A percentile compares a stretch with the other conserved stretches of the same genome.
These are phyloP conservation scores for Phaethon lepturus DNA, from an alignment of 2,113 vertebrate genomes.

Conservation along the genomic window DNA sequence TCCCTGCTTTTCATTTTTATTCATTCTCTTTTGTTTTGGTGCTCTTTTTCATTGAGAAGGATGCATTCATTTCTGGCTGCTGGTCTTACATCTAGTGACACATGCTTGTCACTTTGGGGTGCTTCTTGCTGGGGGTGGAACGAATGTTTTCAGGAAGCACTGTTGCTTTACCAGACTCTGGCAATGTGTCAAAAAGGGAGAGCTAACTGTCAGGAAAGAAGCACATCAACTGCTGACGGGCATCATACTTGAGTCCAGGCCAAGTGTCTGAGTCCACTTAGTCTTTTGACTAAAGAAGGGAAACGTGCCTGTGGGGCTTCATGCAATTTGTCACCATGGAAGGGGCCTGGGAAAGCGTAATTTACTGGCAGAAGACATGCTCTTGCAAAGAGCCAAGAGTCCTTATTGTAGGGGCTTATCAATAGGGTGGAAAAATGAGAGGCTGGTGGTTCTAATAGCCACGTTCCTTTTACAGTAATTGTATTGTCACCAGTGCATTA, in stretches of 20 bases:
- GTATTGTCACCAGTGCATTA: background rate
- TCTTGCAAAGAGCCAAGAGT: background rate
- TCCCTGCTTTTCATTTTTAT: background rate
- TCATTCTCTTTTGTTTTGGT: background rate
- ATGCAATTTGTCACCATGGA: background rate
- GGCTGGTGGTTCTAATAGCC: background rate
- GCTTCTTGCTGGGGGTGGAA: background rate
- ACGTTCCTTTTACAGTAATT: background rate
- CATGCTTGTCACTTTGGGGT: background rate
- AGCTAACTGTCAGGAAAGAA: background rate
- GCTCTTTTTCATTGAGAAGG: background rate
- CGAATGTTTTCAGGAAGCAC: background rate
- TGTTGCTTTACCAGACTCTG: background rate
- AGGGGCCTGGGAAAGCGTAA: background rate
- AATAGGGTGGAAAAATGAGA: background rate
- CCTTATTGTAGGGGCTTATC: background rate
- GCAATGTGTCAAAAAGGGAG: fast-evolving
- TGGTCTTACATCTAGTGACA: background rate
- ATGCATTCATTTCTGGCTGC: background rate
- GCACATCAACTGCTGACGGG: background rate
- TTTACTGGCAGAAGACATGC: background rate
- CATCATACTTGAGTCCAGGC: background rate
- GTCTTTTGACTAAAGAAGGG: background rate
- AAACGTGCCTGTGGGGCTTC: background rate
- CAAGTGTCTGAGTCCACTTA: background rate